phyloP scores from a whole-genome alignment of 2,797 vertebrate genomes.

The Sphenodon punctatus region DNA sequence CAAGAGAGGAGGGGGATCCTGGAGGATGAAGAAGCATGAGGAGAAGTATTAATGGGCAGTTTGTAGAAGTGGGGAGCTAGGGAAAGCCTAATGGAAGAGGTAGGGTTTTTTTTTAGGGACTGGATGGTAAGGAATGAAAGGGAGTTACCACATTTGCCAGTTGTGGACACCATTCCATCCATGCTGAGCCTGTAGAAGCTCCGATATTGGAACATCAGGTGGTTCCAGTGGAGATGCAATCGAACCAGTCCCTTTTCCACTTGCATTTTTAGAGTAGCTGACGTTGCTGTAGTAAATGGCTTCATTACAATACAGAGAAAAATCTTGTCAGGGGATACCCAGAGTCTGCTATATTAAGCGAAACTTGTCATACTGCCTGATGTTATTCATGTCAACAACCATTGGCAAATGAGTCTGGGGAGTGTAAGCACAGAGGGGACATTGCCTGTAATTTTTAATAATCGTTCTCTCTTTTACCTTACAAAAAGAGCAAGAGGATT shows the following conservation, averaged over 20 bases:
- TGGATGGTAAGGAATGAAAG: too few relatives aligned
- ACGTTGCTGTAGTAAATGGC: neutral
- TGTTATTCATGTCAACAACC: slow-evolving; percentile 54
- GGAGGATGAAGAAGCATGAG: too few relatives aligned
- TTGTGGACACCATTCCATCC: too few relatives aligned
- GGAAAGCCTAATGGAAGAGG: too few relatives aligned
- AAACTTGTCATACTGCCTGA: slow-evolving; percentile 35
- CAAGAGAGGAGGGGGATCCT: too few relatives aligned
- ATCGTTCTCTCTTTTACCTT: slow-evolving; percentile 22
- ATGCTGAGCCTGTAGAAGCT: too few relatives aligned
- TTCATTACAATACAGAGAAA: neutral
- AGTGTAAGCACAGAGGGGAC: slow-evolving; percentile 40
- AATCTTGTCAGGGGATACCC: neutral
- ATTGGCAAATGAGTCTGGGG: slow-evolving; percentile 49
- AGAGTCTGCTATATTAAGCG: slow-evolving; percentile 24
- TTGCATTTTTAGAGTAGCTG: neutral
- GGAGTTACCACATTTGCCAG: too few relatives aligned
- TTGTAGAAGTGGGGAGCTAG: too few relatives aligned
- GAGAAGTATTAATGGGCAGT: too few relatives aligned
- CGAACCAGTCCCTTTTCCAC: neutral
- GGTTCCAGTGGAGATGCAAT: too few relatives aligned
- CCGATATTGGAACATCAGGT: too few relatives aligned
- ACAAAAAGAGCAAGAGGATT: slow-evolving; percentile 13
- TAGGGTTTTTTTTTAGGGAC: too few relatives aligned
- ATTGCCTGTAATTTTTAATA: slow-evolving; percentile 56